phyloP scores from a whole-genome alignment of 1,140 invertebrate species.

The Temnothorax longispinosus region DNA sequence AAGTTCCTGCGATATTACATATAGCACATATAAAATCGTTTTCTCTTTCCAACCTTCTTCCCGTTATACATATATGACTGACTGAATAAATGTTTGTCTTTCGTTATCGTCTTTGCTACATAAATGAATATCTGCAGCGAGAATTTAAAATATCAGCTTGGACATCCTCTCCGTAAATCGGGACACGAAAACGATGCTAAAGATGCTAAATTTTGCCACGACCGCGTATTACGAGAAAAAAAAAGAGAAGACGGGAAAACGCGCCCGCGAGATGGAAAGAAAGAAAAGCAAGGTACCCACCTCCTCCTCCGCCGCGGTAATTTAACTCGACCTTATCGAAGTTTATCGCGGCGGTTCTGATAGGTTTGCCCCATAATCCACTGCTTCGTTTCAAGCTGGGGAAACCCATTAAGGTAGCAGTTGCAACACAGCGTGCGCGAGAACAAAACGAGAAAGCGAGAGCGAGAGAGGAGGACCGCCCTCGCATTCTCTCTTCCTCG shows the following conservation, averaged over 20 bases:
- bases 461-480: conserved; percentile 26
- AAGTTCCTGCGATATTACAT: background rate
- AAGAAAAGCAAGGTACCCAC: conserved; percentile 20
- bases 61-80: background rate
- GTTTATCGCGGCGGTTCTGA: conserved; percentile 63
- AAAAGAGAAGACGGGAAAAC: background rate
- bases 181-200: background rate
- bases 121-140: background rate
- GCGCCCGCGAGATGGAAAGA: background rate
- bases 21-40: background rate
- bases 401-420: conserved; percentile 72
- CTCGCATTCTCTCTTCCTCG: conserved; percentile 20
- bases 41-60: background rate
- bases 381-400: conserved; percentile 64
- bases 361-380: conserved; percentile 63
- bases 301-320: conserved; percentile 25
- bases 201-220: conserved; percentile 16
- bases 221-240: conserved; percentile 5
- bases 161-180: background rate
- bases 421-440: conserved; percentile 59
- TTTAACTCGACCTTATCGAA: conserved; percentile 68
- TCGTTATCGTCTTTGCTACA: no score
- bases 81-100: background rate
- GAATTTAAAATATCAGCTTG: background rate
- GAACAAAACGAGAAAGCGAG: conserved; percentile 71